Evolutionary conservation across 2,113 vertebrate species (phyloP), one percentile per base, ranked within the genome.

Genomic region (Syrrhaptes paradoxus): DNA sequence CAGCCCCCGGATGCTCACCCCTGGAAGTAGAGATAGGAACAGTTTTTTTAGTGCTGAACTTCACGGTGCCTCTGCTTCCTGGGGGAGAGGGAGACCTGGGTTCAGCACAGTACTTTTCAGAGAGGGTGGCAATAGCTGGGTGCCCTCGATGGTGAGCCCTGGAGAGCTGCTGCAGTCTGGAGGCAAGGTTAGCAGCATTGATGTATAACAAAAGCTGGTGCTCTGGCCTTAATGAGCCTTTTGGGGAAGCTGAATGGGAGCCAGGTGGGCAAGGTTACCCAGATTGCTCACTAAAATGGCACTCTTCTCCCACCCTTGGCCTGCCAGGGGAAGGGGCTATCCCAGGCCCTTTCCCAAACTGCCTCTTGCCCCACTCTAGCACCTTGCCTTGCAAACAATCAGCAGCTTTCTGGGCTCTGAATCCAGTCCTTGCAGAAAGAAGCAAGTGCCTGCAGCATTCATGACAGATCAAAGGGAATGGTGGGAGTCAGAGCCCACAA

Each of bases 381-480:
- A 22, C 38, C 55, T 77, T 7, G 2, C 51, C 78, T 89, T 2
- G 8, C 48, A 91, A 88, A 31, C 19, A 51, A 19, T 38, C 10
- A 17, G 55, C 81, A 74, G 77, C 52, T 94, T 87, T 72, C n/a
- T 13, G 63, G 71, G 48, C 48, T 94, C 61, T 38, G 52, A 86
- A 85, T 74, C 49, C 36, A 75, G 61, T 48, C 52, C 66, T 81
- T 17, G 73, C 49, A 68, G 91, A 82, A 59, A 65, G 89, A 68
- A 78, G 36, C 12, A 52, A 90, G 73, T 1, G 48, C 93, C 94
- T 82, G 73, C 34, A 95, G 95, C 93, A 82, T 61, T 25, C 5
- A 5, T 4, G 8, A 36, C 49, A 72, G 77, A 95, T 96, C 89
- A 95, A 97, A 95, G 87, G 41, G 66, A 95, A 83, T 48, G 90